Base-by-base conservation (phyloP, 2,888 invertebrate species). In the Pandemis cinnamomeana region DNA sequence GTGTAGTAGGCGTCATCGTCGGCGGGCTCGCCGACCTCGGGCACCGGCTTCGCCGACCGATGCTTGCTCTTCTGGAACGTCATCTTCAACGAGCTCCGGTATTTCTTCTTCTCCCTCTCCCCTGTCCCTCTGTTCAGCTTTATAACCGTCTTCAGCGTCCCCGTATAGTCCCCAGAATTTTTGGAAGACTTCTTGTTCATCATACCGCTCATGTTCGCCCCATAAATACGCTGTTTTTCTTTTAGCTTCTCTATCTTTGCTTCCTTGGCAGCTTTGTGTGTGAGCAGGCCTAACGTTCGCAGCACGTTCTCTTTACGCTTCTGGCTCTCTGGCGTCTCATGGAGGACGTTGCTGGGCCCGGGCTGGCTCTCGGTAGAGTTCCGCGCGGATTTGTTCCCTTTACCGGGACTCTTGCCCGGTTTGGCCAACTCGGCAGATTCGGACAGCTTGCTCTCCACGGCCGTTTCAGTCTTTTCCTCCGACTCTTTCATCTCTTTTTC, bases 81-180 rank as follows among this genome's bases (percentile, higher is more conserved):
- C 96, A 97, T 97, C 90, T 97, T 97, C 79, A 97, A 87, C 0
- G 97, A 96, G 77, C 95, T 96, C 77, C 96, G 95, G 70, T 95
- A 95, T 78, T 95, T 96, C 88, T 96, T 96, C 81, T 96, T 93
- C 44, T 93, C 93, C 36, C 87, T 81, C 0, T 89, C 90, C 0
- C 96, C 87, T 0, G 86, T 77, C 77, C 84, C 91, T 77, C 96
- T 95, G 85, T 96, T 96, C 78, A 97, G 90, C 89, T 97, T 97
- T 81, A 98, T 98, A 81, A 98, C 96, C 80, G 97, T 97, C 86
- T 97, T 98, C 78, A 98, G 87, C 0, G 97, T 97, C 55, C 98
- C 98, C 3, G 97, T 97, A 83, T 96, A 97, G 80, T 95, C 95
- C 20, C 92, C 91, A 5, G 90, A 83, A 42, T 89, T 88, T 0